phyloP scores from a whole-genome alignment of 2,113 vertebrate genomes.

The Chamaea fasciata region DNA sequence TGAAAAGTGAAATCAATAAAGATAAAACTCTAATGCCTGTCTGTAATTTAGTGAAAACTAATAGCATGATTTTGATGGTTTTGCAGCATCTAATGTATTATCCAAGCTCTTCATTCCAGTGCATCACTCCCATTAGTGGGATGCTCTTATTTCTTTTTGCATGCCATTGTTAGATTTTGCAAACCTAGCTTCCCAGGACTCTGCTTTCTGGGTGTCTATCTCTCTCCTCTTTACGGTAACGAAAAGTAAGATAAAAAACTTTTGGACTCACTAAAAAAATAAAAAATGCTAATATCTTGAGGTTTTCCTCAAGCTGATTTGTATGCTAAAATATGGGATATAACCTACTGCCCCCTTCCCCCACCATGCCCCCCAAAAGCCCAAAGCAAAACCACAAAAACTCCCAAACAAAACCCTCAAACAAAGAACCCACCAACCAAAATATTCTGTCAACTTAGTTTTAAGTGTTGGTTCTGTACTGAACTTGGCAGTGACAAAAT shows the following conservation, averaged over 20 bases:
- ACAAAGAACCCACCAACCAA: neutral
- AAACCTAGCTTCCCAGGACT: neutral
- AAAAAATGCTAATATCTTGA: neutral
- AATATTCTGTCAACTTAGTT: neutral
- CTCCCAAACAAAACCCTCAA: fast-evolving
- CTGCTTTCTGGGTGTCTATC: neutral
- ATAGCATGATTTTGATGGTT: neutral
- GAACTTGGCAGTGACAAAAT: neutral
- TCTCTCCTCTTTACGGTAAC: neutral
- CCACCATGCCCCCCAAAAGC: neutral
- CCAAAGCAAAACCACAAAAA: neutral
- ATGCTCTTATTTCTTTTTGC: neutral
- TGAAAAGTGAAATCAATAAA: neutral
- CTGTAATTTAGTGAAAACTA: neutral
- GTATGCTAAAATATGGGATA: neutral
- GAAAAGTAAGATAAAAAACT: neutral
- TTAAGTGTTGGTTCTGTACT: neutral
- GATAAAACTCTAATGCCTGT: neutral
- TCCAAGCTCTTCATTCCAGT: neutral
- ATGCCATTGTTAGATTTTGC: neutral
- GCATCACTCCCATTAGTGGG: neutral
- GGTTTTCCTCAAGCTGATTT: neutral
- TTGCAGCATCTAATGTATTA: neutral
- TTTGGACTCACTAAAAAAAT: neutral
- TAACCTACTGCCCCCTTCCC: neutral